Base-by-base conservation (phyloP, 2,113 vertebrate genomes). In the Ancistrus triradiatus region DNA sequence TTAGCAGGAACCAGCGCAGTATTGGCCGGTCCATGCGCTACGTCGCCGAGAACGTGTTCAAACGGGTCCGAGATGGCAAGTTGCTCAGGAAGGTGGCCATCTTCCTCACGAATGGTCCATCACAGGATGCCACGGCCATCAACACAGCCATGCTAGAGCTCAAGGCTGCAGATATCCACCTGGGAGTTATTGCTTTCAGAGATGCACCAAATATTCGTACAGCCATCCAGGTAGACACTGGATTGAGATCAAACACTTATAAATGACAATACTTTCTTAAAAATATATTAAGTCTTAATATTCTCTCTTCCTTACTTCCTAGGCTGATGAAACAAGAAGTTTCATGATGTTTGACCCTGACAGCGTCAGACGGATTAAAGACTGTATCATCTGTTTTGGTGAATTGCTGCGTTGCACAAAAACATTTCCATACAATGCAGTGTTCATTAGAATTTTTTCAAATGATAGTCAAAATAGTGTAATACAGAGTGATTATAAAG, bases 311-410 rank as follows among this genome's bases (percentile, higher is more conserved):
- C 67, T 63, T 69, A 27, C 33, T 35, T 44, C 19, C 66, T 76
- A 95, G 93, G 67, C 67, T 18, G 91, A 91, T 8, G 84, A 89
- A 77, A 86, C 82, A 0, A 58, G 77, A 35, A 80, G 59, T 51
- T 88, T 89, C 65, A 76, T 85, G n/a, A 1, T 73, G 87, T 63
- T 79, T 72, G 2, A 22, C 82, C 38, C 80, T 88, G 84, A 76
- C 83, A 61, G 74, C 59, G 0, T 31, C 77, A 27, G 8, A 46
- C 72, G 22, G 47, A 59, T 89, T 44, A 80, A 63, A 65, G 68
- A 17, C 33, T 97, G 93, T 4, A 73, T 80, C 0, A 78, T 95
- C 75, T 94, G 93, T 71, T 90, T 87, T 6, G 91, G 93, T 94
- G 78, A 88, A 80, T 43, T 7, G 14, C 1, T 38, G 5, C 42